Evolutionary conservation across 1,140 invertebrate species (phyloP), one percentile per base, ranked within the genome.

Genomic region (Lanistes nyassanus): DNA sequence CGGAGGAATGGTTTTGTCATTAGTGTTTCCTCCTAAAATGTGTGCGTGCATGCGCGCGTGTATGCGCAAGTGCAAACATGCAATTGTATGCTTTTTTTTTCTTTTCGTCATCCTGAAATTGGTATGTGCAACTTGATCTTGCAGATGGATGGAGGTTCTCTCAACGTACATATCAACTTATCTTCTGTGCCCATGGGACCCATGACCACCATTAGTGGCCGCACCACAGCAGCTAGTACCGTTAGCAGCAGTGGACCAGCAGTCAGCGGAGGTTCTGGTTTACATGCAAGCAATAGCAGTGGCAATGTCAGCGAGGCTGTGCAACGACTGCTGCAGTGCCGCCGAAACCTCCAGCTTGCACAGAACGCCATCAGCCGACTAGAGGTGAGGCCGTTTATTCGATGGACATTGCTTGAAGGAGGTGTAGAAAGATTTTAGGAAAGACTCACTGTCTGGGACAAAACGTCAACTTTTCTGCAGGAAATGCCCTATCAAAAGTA

Each of bases 121-220:
- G 26, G 6, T 19, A 37, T 31, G 19, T 65, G 1, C 26, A 1
- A 37, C 9, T 29, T 6, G 29, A 16, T 7, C 65, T 79, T 83
- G 23, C 53, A 89, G 88, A 78, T 85, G 77, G 88, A 89, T 81
- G 88, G 89, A 11, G 87, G 87, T 37, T 85, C 88, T 23, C 82
- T 90, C 34, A 88, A 90, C 84, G 88, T 90, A 62, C 89, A 89
- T 64, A 90, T 90, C 56, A 88, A 90, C 77, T 79, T 90, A 11
- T 88, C 88, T 21, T 85, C 88, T 60, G 73, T 85, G 21, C 9
- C 56, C 56, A n/a, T 42, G 26, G 55, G 70, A 60, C 42, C 55
- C 6, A 62, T 19, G 9, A 26, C 55, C 55, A 62, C 34, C 13
- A 23, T 39, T n/a, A 56, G 36, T n/a, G 4, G 42, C 42, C 42